Evolutionary conservation across 2,888 invertebrate genomes (phyloP), one percentile per base, ranked within the genome.

Genomic region (Oxyscelio sp.): DNA sequence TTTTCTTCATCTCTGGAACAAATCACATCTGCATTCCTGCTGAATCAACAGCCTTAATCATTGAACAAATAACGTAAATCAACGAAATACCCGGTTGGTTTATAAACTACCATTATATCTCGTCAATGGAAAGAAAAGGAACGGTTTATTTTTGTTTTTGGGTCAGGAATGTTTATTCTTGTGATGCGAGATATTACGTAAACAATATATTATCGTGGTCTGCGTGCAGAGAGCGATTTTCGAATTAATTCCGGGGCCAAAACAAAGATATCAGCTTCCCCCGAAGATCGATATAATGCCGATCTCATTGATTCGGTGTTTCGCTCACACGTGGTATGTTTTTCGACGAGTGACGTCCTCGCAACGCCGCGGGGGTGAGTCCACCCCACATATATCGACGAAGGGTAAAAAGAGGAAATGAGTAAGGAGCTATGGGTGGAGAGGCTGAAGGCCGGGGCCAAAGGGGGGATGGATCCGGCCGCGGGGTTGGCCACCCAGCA

Each of bases 281-380:
- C 31, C 58, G 43, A 50, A 79, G 54, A 74, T 38, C 45, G 48
- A 63, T 68, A 74, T 83, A 78, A 74, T 74, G 68, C 70, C 75
- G 83, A 79, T 83, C 68, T 68, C 63, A 79, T 83, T 74, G 83
- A 78, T 83, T 74, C 63, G 74, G 40, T 73, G 65, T 73, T 83
- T 68, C 66, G 43, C 71, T 81, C 68, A 74, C 81, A 85, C 85
- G 85, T 81, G 80, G 80, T 71, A 24, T 59, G 61, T 74, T 79
- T 58, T 81, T 70, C 75, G 24, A 68, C 73, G 82, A 86, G 85
- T 89, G 90, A 90, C 89, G 88, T 90, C 88, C 87, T 88, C 85
- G 87, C 84, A 88, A 87, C 82, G 85, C 86, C 65, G 75, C 73
- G 87, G 87, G 87, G 86, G 83, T 74, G 78, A 79, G 59, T 75